Evolutionary conservation across 2,113 vertebrate species (phyloP).

Genomic region (Perca flavescens): DNA sequence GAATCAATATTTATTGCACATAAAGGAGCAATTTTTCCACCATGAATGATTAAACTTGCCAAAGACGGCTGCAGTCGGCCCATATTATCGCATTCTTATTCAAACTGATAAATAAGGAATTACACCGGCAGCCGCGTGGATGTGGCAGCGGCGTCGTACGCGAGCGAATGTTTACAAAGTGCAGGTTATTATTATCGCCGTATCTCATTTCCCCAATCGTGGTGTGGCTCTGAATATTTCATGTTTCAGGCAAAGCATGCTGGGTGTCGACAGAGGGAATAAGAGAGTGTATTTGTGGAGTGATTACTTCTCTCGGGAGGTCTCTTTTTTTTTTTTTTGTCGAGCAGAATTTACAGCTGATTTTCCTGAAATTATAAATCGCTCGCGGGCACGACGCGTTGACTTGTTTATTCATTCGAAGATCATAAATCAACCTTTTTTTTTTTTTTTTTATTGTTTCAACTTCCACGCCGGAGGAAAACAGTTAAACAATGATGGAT

Average conservation of each 20-base stretch:
- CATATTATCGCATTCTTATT: slow-evolving; percentile 70
- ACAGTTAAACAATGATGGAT: slow-evolving; percentile 44
- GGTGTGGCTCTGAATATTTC: slow-evolving; percentile 71
- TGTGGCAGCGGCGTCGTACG: slow-evolving; percentile 44
- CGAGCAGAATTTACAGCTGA: slow-evolving; percentile 16
- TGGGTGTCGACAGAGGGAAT: slow-evolving; percentile 26
- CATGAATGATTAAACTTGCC: slow-evolving; percentile 82
- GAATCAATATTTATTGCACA: slow-evolving; percentile 86
- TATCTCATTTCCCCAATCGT: slow-evolving; percentile 58
- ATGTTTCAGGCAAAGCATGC: slow-evolving; percentile 58
- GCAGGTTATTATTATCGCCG: slow-evolving; percentile 74
- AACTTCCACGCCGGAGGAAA: slow-evolving; percentile 27
- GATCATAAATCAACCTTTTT: slow-evolving; percentile 20
- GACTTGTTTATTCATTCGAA: slow-evolving; percentile 33
- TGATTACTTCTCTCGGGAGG: slow-evolving; percentile 24
- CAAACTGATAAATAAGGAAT: slow-evolving; percentile 73
- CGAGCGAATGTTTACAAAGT: slow-evolving; percentile 76
- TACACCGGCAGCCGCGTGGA: slow-evolving; percentile 46
- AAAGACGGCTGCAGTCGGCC: slow-evolving; percentile 66
- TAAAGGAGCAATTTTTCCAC: slow-evolving; percentile 84
- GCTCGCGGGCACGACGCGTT: slow-evolving; percentile 11
- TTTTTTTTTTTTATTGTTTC: slow-evolving; percentile 22
- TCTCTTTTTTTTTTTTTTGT: neutral
- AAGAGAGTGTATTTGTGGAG: slow-evolving; percentile 8
- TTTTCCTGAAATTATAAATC: slow-evolving; percentile 48